Base-by-base conservation (phyloP, 2,113 vertebrate species). In the Silurus asotus region DNA sequence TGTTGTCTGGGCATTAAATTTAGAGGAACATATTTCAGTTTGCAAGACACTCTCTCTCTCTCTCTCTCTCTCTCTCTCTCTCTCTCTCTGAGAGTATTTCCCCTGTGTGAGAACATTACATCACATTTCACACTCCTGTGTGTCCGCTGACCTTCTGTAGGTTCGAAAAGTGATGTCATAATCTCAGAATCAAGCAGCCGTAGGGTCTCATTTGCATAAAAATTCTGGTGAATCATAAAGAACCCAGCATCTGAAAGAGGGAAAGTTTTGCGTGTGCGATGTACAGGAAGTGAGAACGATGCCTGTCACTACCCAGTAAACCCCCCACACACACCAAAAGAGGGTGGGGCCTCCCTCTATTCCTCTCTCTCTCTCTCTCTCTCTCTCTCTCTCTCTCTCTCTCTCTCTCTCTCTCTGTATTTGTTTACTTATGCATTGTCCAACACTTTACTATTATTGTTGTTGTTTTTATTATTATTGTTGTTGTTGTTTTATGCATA, bases 151-250 rank as follows among this genome's bases (percentile, higher is more conserved):
- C 83, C 79, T 89, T 87, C 37, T 87, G 88, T 87, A 82, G 82
- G 69, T 75, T 85, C 20, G 37, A n/a, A 64, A 49, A 70, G 75
- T 79, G 88, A 85, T 75, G 84, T 82, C 20, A 87, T 74, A 48
- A 49, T 58, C n/a, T 61, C 19, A 79, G 17, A 64, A 55, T 51
- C 7, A 37, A 51, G 49, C 45, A 86, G 72, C 74, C 76, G n/a
- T 28, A 76, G 78, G 55, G 56, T 25, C 37, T 19, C 45, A 91
- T 92, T 92, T 92, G 90, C 91, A 92, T 89, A 92, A 91, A 90
- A 85, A 85, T 90, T 89, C 88, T 91, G 88, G 88, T 92, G 90
- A 92, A 91, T 92, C 91, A 92, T 91, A 83, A 48, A 81, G 70
- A 28, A 72, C 37, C 48, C 74, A 81, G 37, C 74, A 65, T 86